A percentile compares a stretch with the other conserved stretches of the same genome.
phyloP scores from a whole-genome alignment of 2,888 invertebrate species.

The Dinocampus coccinellae region DNA sequence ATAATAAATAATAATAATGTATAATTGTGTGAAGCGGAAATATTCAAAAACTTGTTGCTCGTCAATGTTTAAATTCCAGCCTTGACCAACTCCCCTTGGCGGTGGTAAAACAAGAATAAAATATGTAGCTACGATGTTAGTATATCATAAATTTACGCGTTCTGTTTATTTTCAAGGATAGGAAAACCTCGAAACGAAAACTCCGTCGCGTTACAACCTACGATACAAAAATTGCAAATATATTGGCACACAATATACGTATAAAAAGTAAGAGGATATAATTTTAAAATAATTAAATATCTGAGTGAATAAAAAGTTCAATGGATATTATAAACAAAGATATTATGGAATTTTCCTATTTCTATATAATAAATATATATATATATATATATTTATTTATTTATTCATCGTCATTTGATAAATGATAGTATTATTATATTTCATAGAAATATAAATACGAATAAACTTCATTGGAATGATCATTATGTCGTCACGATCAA shows the following conservation, averaged over 20 bases:
- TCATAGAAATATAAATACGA: not conserved
- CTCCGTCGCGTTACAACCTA: no score
- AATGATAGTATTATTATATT: not conserved
- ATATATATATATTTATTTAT: not conserved
- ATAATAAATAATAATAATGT: no score
- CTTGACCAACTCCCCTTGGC: not conserved
- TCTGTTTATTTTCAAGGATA: not conserved
- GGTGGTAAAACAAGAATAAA: not conserved
- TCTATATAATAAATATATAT: not conserved
- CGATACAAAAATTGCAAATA: no score
- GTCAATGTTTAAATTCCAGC: not conserved
- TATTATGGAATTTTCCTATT: not conserved
- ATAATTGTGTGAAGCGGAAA: no score
- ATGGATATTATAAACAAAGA: not conserved
- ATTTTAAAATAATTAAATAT: no score
- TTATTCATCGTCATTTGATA: not conserved
- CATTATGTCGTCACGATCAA: not conserved
- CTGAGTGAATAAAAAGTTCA: not conserved
- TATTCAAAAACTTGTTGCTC: not conserved
- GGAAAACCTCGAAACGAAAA: not conserved
- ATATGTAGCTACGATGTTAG: not conserved
- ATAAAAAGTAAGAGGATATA: no score
- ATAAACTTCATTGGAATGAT: not conserved
- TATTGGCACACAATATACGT: no score
- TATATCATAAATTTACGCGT: not conserved